These are phyloP conservation scores for Leptonema lineaticorne DNA, from an alignment of 1,140 invertebrate genomes.

Conservation along the genomic window DNA sequence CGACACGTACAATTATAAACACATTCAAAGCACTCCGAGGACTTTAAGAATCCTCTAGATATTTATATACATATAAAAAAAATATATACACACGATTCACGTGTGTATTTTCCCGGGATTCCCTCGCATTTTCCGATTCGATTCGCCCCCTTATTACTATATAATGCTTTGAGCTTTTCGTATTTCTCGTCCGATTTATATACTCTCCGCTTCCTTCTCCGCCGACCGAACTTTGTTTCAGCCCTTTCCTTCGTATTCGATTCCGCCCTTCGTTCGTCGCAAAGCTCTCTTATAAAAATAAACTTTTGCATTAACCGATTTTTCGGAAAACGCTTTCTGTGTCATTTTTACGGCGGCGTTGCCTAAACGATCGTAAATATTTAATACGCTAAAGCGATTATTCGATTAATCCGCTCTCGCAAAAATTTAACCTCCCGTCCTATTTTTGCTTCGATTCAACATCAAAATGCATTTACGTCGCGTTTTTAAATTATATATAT, in stretches of 20 bases:
- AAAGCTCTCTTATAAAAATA: constrained; percentile 62
- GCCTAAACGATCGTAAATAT: constrained; percentile 40
- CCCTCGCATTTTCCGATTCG: background rate
- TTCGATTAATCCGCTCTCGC: constrained; percentile 35
- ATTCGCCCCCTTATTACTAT: constrained; percentile 8
- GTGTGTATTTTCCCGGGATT: background rate
- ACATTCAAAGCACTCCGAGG: no score
- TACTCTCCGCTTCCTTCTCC: constrained; percentile 19
- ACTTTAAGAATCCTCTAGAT: no score
- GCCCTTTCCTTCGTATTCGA: no score
- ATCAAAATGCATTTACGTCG: background rate
- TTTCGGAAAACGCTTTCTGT: constrained; percentile 33
- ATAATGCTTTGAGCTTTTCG: constrained; percentile 8
- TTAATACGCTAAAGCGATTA: constrained; percentile 34
- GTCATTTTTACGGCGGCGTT: constrained; percentile 30
- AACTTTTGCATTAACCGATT: constrained; percentile 61
- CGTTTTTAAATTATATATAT: no score
- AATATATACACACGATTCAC: no score
- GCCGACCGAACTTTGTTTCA: constrained; percentile 40
- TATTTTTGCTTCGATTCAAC: background rate
- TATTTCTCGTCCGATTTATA: background rate
- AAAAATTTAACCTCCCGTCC: constrained; percentile 26
- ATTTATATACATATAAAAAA: no score
- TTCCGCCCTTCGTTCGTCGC: no score
- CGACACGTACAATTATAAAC: no score